A percentile compares a stretch with the other conserved stretches of the same genome.
These are phyloP conservation scores for Xylocampa areola DNA, from an alignment of 2,888 invertebrate genomes.

Conservation along the genomic window DNA sequence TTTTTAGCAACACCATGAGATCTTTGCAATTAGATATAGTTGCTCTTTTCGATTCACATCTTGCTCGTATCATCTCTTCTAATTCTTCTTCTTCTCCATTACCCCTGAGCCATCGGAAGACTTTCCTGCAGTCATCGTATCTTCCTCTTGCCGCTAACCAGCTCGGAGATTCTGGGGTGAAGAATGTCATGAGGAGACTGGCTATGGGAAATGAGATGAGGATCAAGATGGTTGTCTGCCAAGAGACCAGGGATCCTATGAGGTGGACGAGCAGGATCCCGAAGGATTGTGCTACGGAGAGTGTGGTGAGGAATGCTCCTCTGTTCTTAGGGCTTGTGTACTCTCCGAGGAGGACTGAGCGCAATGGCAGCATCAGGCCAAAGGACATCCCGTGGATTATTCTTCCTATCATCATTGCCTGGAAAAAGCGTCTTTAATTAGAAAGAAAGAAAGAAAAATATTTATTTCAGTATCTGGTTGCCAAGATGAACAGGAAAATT, in stretches of 20 bases:
- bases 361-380: conserved; percentile 85
- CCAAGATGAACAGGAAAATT: too few relatives aligned
- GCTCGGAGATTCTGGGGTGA: conserved; percentile 90
- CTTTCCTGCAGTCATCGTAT: conserved; percentile 86
- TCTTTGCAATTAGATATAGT: conserved; percentile 43
- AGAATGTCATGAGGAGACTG: conserved; percentile 78
- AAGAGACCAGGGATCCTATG: conserved; percentile 89
- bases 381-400: conserved; percentile 80
- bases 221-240: conserved; percentile 88
- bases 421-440: conserved; percentile 43
- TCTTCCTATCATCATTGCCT: conserved; percentile 72
- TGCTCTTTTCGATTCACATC: conserved; percentile 56
- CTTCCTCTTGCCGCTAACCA: conserved; percentile 90
- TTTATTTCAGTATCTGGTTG: too few relatives aligned
- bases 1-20: conserved; percentile 58
- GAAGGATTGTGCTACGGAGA: conserved; percentile 89
- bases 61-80: conserved; percentile 73
- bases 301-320: conserved; percentile 89
- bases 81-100: conserved; percentile 79
- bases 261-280: conserved; percentile 91
- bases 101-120: conserved; percentile 90
- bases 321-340: conserved; percentile 90
- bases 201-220: conserved; percentile 80
- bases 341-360: conserved; percentile 88
- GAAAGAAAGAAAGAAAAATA: not conserved